These are phyloP conservation scores for Bombyx mandarina DNA, from an alignment of 1,140 invertebrate genomes.

Conservation along the genomic window DNA sequence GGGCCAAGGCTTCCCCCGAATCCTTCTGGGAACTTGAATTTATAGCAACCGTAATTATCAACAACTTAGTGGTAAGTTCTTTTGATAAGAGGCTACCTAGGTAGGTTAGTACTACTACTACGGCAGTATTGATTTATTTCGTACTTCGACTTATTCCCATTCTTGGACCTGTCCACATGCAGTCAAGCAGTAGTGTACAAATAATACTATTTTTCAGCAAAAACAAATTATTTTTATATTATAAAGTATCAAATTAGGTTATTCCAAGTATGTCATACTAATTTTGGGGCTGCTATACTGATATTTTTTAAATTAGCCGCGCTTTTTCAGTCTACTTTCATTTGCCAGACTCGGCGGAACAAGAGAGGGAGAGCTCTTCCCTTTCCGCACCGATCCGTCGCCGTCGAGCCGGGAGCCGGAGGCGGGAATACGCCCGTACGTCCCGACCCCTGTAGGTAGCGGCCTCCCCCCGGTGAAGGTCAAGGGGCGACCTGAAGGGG, in stretches of 20 bases:
- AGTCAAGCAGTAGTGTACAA: neutral
- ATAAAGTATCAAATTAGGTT: neutral
- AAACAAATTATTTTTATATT: neutral
- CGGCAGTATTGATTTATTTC: neutral
- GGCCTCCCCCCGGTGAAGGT: too few species aligned
- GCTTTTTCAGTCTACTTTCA: neutral
- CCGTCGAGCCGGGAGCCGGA: too few species aligned
- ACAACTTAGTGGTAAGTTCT: neutral
- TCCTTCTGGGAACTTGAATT: neutral
- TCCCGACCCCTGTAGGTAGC: too few species aligned
- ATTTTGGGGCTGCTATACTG: neutral
- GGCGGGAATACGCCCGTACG: too few species aligned
- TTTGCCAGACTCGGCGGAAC: neutral
- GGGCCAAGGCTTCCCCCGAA: neutral
- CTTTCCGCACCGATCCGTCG: too few species aligned
- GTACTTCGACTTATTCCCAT: neutral
- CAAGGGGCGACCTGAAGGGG: too few species aligned
- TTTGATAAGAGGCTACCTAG: neutral
- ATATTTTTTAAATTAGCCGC: neutral
- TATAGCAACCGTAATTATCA: neutral
- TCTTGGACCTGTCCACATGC: neutral
- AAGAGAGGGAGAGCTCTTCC: too few species aligned
- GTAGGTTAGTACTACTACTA: neutral
- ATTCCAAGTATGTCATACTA: neutral
- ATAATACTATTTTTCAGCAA: neutral